Base-by-base conservation (phyloP, 1,140 invertebrate species). In the Dreissena rostriformis region DNA sequence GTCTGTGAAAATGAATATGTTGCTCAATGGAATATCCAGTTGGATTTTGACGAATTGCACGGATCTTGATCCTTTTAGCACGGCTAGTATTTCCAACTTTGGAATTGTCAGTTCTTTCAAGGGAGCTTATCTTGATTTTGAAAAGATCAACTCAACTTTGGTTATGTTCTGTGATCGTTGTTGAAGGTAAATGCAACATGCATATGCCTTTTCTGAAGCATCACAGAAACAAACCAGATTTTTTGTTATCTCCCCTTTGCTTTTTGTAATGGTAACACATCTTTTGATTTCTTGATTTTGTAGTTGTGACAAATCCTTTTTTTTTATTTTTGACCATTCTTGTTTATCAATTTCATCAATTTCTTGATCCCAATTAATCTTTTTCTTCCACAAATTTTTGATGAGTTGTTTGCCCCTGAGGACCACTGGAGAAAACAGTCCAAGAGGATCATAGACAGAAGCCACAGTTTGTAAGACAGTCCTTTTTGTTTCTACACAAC, bases 401-500 rank as follows among this genome's bases (percentile, higher is more conserved):
- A 72, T 72, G 28, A 72, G 26, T 1, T 39, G 70, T 49, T 72
- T 72, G n/a, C 70, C 70, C 49, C 49, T 72, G 19, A 72, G 22
- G 17, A 68, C 66, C 15, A 26, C 24, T n/a, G 49, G 11, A n/a
- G 39, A 72, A 72, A 29, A 28, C 22, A 72, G 22, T 15, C 70
- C 70, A 0, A 51, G 15, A 11, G 70, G 70, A 49, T 72, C 70
- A 49, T 39, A 72, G 15, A 51, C 49, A 39, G 70, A 72, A n/a
- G 49, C 70, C 28, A 72, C 28, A 72, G 28, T 72, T 72, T 72
- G 28, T 49, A 39, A 49, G n/a, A 72, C 39, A 49, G 26, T 72
- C 15, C 70, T 26, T 72, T 49, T 72, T 29, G 70, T 39, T 72
- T 28, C 26, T 19, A 39, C n/a, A 29, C 19, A 39, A 19, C 19